These are phyloP conservation scores for Rutilus rutilus DNA, from an alignment of 2,113 vertebrate species.

Conservation along the genomic window DNA sequence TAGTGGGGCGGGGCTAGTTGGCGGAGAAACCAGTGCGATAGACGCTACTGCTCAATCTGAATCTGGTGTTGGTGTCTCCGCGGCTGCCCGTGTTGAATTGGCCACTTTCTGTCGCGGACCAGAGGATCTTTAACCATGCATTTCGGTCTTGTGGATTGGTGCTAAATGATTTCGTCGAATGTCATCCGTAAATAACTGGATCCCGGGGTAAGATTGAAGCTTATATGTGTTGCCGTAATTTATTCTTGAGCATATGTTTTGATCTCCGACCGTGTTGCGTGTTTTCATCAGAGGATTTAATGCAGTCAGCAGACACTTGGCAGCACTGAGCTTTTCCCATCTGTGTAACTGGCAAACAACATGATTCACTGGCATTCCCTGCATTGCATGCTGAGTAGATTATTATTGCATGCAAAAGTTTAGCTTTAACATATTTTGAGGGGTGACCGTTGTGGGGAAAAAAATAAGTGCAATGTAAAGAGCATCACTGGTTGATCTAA, in stretches of 20 bases:
- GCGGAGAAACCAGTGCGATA: slow-evolving; percentile 51
- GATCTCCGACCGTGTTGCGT: slow-evolving; percentile 28
- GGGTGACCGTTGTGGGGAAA: not conserved
- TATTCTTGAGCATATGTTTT: slow-evolving; percentile 41
- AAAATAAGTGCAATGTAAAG: not conserved
- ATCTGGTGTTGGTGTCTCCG: slow-evolving; percentile 46
- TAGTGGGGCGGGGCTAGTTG: slow-evolving; percentile 38
- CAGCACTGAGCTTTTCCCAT: slow-evolving; percentile 33
- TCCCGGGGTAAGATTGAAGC: slow-evolving; percentile 56
- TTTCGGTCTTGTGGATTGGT: slow-evolving; percentile 46
- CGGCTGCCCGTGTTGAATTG: slow-evolving; percentile 48
- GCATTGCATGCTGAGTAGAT: not conserved
- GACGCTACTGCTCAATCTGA: slow-evolving; percentile 51
- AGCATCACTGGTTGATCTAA: not conserved
- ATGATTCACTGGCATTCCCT: not conserved
- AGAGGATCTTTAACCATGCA: slow-evolving; percentile 59
- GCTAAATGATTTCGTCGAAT: slow-evolving; percentile 51
- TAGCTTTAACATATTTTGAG: not conserved
- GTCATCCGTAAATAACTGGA: slow-evolving; percentile 42
- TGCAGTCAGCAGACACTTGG: slow-evolving; percentile 32
- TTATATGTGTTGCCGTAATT: slow-evolving; percentile 27
- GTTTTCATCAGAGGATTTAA: slow-evolving; percentile 44
- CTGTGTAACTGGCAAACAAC: not conserved
- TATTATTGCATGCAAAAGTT: slow-evolving; percentile 38
- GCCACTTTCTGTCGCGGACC: slow-evolving; percentile 38